Evolutionary conservation across 2,113 vertebrate species (phyloP).

Genomic region (Antechinus flavipes): DNA sequence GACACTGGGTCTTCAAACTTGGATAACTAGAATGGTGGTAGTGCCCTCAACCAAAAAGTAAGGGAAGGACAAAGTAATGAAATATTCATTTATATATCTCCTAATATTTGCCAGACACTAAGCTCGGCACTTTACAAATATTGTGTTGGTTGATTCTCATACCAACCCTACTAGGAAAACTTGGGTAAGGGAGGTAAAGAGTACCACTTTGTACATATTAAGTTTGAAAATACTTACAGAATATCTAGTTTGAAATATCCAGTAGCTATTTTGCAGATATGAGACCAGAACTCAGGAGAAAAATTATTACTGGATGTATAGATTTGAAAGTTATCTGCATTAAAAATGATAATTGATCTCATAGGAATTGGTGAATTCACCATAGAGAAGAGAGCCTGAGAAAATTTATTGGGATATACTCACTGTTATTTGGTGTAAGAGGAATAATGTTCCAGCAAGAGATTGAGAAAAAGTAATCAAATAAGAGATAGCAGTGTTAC

Average conservation of each 20-base stretch:
- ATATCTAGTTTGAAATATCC: neutral
- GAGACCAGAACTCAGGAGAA: neutral
- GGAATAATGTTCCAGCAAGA: neutral
- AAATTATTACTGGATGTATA: neutral
- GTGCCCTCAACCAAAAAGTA: no score
- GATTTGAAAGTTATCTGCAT: neutral
- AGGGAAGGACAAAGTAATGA: no score
- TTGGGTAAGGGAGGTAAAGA: neutral
- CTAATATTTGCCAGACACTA: no score
- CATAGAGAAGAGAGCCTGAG: neutral
- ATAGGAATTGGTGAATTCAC: neutral
- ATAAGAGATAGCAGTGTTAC: neutral
- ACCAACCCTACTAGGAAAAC: no score
- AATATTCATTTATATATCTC: no score
- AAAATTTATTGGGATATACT: neutral
- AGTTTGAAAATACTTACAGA: neutral
- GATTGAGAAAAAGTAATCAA: neutral
- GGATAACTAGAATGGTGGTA: no score
- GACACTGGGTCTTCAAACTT: no score
- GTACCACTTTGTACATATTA: neutral
- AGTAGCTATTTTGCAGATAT: neutral
- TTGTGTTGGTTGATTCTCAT: no score
- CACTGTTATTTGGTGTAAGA: neutral
- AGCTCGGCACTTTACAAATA: no score
- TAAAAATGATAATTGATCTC: neutral